Evolutionary conservation across 1,140 invertebrate species (phyloP).

Genomic region (Dendrolimus kikuchii): DNA sequence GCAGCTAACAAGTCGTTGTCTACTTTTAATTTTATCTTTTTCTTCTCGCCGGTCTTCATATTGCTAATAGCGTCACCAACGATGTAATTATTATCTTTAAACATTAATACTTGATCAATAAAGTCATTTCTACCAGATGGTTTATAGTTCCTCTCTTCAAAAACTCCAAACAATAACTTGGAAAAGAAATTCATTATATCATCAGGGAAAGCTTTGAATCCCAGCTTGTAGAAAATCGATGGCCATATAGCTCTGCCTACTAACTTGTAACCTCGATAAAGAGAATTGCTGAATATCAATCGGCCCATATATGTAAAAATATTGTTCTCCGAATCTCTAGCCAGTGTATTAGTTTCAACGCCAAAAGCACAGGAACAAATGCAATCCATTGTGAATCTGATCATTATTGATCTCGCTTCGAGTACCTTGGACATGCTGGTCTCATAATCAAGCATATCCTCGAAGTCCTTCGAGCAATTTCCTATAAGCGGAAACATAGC

Average conservation of each 20-base stretch:
- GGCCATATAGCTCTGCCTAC: constrained; percentile 17
- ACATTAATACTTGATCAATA: constrained; percentile 21
- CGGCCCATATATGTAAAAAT: constrained; percentile 65
- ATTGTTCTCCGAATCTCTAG: constrained; percentile 40
- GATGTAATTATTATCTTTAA: constrained; percentile 17
- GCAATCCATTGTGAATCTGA: constrained; percentile 70
- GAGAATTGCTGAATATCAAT: constrained; percentile 17
- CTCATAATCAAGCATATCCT: constrained; percentile 26
- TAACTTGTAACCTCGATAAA: constrained; percentile 2
- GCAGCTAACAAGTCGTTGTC: constrained; percentile 72
- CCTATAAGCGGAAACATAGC: constrained; percentile 67
- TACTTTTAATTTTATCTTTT: constrained; percentile 13
- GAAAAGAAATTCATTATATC: constrained; percentile 12
- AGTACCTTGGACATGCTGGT: constrained; percentile 15
- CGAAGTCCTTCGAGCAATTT: constrained; percentile 42
- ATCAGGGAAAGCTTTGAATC: constrained; percentile 7
- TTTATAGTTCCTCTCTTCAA: constrained; percentile 11
- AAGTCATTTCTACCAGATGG: constrained; percentile 21
- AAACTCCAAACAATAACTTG: constrained; percentile 13
- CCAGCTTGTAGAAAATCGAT: constrained; percentile 16
- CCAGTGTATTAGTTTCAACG: constrained; percentile 66
- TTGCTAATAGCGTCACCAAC: constrained; percentile 17
- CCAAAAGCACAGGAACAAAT: constrained; percentile 73
- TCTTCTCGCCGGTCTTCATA: constrained; percentile 4
- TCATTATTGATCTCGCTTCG: constrained; percentile 48